A percentile compares a stretch with the other conserved stretches of the same genome.
Evolutionary conservation across 1,140 invertebrate genomes (phyloP).

Genomic region (Laupala kohalensis): DNA sequence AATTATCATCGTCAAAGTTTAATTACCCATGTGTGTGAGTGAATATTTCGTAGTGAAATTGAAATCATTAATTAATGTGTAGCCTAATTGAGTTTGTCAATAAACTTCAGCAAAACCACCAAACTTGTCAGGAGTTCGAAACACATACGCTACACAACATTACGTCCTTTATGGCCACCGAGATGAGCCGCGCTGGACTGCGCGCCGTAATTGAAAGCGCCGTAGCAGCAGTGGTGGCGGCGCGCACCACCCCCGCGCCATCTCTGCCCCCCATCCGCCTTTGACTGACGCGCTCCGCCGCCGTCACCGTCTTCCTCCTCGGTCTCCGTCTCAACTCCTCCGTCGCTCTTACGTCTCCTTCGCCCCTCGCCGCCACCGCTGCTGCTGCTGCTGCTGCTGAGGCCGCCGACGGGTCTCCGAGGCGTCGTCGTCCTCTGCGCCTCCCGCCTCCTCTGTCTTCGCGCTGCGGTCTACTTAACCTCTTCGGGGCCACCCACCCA

Average conservation of each 20-base stretch:
- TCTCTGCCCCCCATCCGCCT: background rate
- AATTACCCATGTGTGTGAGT: background rate
- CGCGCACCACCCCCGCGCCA: too few relatives aligned
- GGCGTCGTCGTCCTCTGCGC: background rate
- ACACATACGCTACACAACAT: background rate
- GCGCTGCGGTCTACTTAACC: background rate
- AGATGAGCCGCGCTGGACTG: background rate
- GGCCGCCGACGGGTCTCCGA: background rate
- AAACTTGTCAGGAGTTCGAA: background rate
- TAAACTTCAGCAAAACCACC: background rate
- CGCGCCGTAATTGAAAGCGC: background rate
- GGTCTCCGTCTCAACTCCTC: background rate
- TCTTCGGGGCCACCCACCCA: background rate
- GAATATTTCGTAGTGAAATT: background rate
- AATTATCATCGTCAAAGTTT: background rate
- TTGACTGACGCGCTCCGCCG: background rate
- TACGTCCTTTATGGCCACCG: background rate
- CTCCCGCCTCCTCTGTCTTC: background rate
- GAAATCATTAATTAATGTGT: background rate
- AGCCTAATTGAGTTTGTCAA: background rate
- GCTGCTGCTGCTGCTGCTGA: background rate
- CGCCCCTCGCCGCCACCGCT: too few relatives aligned
- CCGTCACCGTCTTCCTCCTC: background rate
- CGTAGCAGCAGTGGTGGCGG: background rate
- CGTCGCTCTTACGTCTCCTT: background rate